Evolutionary conservation across 2,113 vertebrate genomes (phyloP), one percentile per base, ranked within the genome.

Genomic region (Cyprinodon variegatus): DNA sequence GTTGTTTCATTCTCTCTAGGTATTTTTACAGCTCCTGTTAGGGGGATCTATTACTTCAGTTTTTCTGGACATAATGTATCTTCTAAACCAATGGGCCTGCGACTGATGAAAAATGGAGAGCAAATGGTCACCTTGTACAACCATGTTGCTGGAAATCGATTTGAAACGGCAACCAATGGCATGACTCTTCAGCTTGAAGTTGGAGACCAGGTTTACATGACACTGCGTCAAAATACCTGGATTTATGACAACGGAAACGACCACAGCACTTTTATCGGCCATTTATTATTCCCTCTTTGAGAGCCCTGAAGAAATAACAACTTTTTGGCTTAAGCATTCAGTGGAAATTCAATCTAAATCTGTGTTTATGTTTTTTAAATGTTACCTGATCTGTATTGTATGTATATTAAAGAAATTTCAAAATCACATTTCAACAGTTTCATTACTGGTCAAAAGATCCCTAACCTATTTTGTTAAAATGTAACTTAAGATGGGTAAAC

Each of bases 21-120:
- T 63, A 83, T 91, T 48, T 88, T 88, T 72, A 86, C 68, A 2
- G 82, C 86, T 61, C 82, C 85, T 68, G 82, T 87, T 38, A 83
- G 15, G 71, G 89, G 84, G 45, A 1, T 77, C 11, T 88, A 91
- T 46, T 85, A 84, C 62, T 90, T 92, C 71, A 87, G 71, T 41
- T 87, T 91, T 53, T 81, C 84, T 48, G 79, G 80, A 6, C 50
- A 81, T 60, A 77, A 78, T 40, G 0, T 0, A 0, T 78, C 74
- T 45, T 0, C 40, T 12, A 77, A 0, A 50, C 0, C 59, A 29
- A 77, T 84, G 78, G 70, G 59, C 3, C 61, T 88, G 29, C 9
- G n/a, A 3, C 81, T 90, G 41, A 83, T 86, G 70, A 87, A 82
- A 53, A 89, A 89, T 39, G 82, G 74, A 72, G 8, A 0, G 12